Percentiles rank a stretch among this genome's conserved stretches.
Conservation (phyloP, 2,113 vertebrate genomes). For the Sakesphorus luctuosus region DNA sequence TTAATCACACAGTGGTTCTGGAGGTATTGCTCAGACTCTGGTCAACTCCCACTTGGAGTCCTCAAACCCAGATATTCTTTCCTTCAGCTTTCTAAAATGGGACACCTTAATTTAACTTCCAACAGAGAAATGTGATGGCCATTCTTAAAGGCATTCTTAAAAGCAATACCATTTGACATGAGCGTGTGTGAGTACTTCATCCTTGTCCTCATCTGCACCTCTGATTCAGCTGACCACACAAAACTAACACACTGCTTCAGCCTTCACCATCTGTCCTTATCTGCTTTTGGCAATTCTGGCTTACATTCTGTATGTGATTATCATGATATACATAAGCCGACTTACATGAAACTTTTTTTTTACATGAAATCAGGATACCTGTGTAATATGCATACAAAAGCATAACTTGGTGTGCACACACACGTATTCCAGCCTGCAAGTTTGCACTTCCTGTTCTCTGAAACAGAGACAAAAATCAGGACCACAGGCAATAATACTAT, state of each 20-base stretch:
- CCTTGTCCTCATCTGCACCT: background rate
- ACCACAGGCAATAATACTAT: background rate
- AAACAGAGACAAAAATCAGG: background rate
- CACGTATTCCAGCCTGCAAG: background rate
- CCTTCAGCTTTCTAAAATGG: background rate
- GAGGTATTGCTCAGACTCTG: background rate
- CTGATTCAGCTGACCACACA: background rate
- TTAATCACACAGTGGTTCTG: background rate
- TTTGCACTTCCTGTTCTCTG: background rate
- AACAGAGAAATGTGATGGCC: background rate
- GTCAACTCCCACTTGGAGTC: background rate
- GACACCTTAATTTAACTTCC: background rate
- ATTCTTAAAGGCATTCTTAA: background rate
- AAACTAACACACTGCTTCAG: background rate
- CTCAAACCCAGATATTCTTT: background rate
- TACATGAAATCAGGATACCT: background rate
- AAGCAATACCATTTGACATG: background rate
- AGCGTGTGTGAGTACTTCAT: background rate
- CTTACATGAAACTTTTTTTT: background rate
- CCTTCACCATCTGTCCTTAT: background rate
- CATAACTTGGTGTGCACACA: background rate
- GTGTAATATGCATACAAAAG: background rate
- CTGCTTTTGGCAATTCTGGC: background rate
- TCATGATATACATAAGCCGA: background rate
- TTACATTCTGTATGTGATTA: background rate